Conservation (phyloP, 1,140 invertebrate species). For the Bombus picipes region DNA sequence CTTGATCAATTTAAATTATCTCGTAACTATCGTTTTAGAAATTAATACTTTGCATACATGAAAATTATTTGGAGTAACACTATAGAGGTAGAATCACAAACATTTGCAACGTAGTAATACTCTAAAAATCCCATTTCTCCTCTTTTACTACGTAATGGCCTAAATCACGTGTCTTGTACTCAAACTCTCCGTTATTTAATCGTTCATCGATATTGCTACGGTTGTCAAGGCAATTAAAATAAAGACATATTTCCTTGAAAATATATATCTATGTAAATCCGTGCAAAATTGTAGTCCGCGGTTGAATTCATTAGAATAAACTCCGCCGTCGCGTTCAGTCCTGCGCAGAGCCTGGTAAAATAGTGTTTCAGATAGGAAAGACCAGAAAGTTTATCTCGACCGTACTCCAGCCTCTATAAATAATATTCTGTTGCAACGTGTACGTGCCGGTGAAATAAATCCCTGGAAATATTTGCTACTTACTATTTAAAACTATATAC, state of each 20-base stretch:
- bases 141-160: no score
- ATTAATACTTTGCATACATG: neutral
- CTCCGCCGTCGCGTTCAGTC: constrained; percentile 34
- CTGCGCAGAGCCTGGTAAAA: constrained; percentile 33
- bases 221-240: constrained; percentile 17
- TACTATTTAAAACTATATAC: constrained; percentile 16
- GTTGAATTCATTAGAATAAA: constrained; percentile 49
- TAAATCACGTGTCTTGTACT: neutral
- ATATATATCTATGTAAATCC: constrained; percentile 38
- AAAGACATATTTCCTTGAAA: constrained; percentile 14
- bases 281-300: constrained; percentile 9
- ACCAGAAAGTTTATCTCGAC: constrained; percentile 46
- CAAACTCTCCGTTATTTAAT: neutral
- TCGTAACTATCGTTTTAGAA: neutral
- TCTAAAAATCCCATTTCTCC: neutral
- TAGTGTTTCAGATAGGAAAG: constrained; percentile 46
- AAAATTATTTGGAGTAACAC: neutral
- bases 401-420: constrained; percentile 26
- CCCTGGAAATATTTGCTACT: constrained; percentile 28
- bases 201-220: neutral
- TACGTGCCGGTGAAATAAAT: constrained; percentile 30
- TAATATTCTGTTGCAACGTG: constrained; percentile 41
- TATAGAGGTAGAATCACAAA: neutral
- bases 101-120: neutral
- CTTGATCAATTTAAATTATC: neutral